Base-by-base conservation (phyloP, 2,797 vertebrate genomes). In the Falco concolor region DNA sequence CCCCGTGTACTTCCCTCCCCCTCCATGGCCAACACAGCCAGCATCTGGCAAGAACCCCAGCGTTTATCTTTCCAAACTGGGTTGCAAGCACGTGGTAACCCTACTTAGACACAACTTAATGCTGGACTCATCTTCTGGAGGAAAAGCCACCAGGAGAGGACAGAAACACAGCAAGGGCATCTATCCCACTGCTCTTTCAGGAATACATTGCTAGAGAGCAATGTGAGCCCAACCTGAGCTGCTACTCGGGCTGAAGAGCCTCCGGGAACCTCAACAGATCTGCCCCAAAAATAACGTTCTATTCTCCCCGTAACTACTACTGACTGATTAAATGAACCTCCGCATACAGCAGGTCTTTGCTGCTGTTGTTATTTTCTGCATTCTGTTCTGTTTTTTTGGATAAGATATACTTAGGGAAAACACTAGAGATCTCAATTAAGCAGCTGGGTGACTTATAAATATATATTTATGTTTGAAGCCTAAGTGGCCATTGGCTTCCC, bases 401-500 rank as follows among this genome's bases (percentile, higher is more conserved):
- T 92, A 97, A 97, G 96, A 97, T 95, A 96, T 81, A 96, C 95
- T 97, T 96, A 93, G 95, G 81, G 91, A 98, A 98, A 98, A 97
- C 96, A 97, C 97, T 94, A 94, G 93, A 93, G 97, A 96, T 98
- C 97, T 98, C 98, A 98, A 98, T 98, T 98, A 98, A 98, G 98
- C 98, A 98, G 97, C 98, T 98, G 97, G 98, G 98, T 98, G 97
- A 98, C 97, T 97, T 98, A 98, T 97, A 98, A 98, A 98, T 98
- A 98, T 97, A 98, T 98, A 98, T 98, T 98, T 98, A 98, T 98
- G 98, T 98, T 98, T 98, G 97, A 98, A 98, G 97, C 97, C 98
- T 98, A 99, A 99, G 98, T 98, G 98, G 98, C 98, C 98, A 98
- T 98, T 98, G 98, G 98, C 98, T 98, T 98, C 98, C 98, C 99